Evolutionary conservation across 2,888 invertebrate species (phyloP).

Genomic region (Dinocampus coccinellae): DNA sequence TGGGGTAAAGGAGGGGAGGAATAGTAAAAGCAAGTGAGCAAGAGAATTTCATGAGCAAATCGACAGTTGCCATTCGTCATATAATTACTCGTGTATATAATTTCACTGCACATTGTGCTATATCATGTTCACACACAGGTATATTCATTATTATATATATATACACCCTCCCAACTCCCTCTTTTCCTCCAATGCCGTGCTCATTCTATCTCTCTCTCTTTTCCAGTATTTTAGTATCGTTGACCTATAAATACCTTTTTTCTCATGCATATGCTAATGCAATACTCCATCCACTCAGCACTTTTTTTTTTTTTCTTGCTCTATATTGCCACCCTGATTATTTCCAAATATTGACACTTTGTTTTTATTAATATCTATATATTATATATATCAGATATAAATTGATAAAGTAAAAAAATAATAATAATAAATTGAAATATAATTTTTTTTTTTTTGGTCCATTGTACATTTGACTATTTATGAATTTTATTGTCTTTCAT

Average conservation of each 20-base stretch:
- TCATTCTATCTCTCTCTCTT: not conserved
- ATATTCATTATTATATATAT: not conserved
- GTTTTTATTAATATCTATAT: not conserved
- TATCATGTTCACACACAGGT: constrained; percentile 3
- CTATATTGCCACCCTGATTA: constrained; percentile 2
- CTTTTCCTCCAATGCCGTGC: too few relatives aligned
- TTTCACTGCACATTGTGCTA: not conserved
- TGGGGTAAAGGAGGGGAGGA: not conserved
- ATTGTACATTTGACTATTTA: too few relatives aligned
- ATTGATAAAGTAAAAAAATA: not conserved
- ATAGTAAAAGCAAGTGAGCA: not conserved
- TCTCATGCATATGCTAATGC: constrained; percentile 48
- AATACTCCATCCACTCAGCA: constrained; percentile 34
- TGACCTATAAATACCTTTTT: constrained; percentile 12
- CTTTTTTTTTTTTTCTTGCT: constrained; percentile 14
- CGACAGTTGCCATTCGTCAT: constrained; percentile 27
- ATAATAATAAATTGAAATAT: not conserved
- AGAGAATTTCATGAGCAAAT: constrained; percentile 9
- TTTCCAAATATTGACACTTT: not conserved
- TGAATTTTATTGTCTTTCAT: too few relatives aligned
- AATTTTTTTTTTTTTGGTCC: not conserved
- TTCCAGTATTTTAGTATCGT: not conserved
- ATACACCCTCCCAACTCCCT: constrained; percentile 11
- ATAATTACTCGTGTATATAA: constrained; percentile 16
- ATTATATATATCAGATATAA: not conserved